Base-by-base conservation (phyloP, 2,113 vertebrate genomes). In the Vanacampus margaritifer region DNA sequence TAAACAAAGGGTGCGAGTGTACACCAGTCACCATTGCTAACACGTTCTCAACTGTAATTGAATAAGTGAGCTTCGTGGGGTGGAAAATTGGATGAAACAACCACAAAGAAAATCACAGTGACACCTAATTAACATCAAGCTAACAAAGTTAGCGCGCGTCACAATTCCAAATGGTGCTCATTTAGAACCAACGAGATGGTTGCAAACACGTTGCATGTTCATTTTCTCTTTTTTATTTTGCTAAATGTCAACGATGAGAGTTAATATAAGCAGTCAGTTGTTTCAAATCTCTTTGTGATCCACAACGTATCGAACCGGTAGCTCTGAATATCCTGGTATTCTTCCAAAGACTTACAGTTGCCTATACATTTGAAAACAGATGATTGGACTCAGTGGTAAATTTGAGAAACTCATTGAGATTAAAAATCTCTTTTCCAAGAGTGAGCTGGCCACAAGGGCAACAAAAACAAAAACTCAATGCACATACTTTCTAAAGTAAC, bases 1-100 rank as follows among this genome's bases (percentile, higher is more conserved):
- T 77, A 84, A 76, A 84, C 84, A 85, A 84, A 74, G 73, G 58
- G 21, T 81, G 59, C 69, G 75, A 86, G 77, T 76, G 67, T 76
- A 83, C 65, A 81, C 79, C 79, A 84, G 83, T 80, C 78, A 79
- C 81, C 73, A 61, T 66, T 72, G 65, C 46, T 73, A 74, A 76
- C 68, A 75, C 60, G 43, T 43, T 54, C 37, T 51, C 48, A 24
- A 4, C 58, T 64, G 51, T 50, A 58, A 69, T 43, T 64, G 56
- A 81, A 78, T 64, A 43, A 79, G 61, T 23, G n/a, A 41, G 65
- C 32, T 41, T 71, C 65, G 57, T 28, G 53, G 51, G 19, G 64
- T 58, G 23, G 57, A 39, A 36, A 37, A n/a, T 46, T 35, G 28
- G 63, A 61, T 2, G 1, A 65, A 26, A 41, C 23, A 62, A 62